These are phyloP conservation scores for Columba janthina DNA, from an alignment of 2,113 vertebrate genomes.

Conservation along the genomic window DNA sequence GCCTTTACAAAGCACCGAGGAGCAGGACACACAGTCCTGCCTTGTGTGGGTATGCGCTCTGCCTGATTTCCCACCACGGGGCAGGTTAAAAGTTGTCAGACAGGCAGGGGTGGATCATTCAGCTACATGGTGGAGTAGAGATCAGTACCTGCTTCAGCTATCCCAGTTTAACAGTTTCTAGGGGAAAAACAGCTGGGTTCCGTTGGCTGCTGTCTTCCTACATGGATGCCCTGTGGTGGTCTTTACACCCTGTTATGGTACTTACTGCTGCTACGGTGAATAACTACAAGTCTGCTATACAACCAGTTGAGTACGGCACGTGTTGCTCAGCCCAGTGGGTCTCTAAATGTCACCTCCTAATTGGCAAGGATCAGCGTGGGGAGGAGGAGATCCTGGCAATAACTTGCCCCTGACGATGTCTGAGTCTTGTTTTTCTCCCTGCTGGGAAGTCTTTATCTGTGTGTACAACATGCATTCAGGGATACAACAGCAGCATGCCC, in stretches of 20 bases:
- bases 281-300: background rate
- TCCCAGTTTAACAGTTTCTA: background rate
- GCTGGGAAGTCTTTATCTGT: background rate
- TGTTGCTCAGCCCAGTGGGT: background rate
- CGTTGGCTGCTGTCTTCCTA: background rate
- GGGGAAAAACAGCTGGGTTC: background rate
- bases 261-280: background rate
- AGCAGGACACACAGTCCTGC: background rate
- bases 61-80: fast-evolving
- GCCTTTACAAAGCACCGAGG: background rate
- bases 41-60: background rate
- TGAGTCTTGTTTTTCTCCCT: background rate
- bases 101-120: background rate
- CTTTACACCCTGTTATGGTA: background rate
- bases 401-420: background rate
- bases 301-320: fast-evolving
- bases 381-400: background rate
- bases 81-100: background rate
- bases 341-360: background rate
- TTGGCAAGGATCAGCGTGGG: fast-evolving
- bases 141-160: background rate
- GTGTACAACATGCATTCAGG: background rate
- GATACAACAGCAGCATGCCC: background rate
- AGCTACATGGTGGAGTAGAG: background rate
- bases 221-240: background rate